Conservation (phyloP, 2,113 vertebrate species). For the Ammospiza caudacuta region DNA sequence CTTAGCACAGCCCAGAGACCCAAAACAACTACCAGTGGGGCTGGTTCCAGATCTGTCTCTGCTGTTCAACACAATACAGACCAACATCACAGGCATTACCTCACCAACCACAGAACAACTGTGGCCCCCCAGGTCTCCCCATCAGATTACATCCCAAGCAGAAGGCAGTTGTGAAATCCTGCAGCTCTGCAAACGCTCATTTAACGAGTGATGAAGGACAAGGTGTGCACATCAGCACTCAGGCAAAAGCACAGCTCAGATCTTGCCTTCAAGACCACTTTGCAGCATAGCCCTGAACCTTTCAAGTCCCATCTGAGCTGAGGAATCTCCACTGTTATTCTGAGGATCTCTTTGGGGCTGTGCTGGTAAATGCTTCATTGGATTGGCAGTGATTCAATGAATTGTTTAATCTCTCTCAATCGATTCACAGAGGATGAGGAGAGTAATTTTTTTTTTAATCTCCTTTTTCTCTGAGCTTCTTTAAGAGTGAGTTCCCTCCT, state of each 20-base stretch:
- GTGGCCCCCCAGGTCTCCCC: neutral
- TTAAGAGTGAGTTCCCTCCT: neutral
- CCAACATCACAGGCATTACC: neutral
- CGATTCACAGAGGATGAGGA: neutral
- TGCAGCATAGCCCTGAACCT: neutral
- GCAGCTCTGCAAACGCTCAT: neutral
- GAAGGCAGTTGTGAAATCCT: slow-evolving; percentile 7
- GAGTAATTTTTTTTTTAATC: neutral
- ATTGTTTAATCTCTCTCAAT: slow-evolving; percentile 56
- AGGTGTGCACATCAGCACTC: neutral
- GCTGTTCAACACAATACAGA: neutral
- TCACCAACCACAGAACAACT: neutral
- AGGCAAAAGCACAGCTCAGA: neutral
- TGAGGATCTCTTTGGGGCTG: neutral
- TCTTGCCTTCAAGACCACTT: neutral
- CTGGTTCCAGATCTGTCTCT: neutral
- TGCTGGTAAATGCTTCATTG: slow-evolving; percentile 13
- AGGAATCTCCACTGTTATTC: neutral
- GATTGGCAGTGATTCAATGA: slow-evolving; percentile 39
- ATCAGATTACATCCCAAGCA: neutral
- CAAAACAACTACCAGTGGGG: neutral
- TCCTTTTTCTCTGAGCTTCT: neutral
- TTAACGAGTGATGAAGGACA: neutral
- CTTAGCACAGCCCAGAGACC: neutral
- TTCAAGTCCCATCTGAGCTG: neutral